Percentiles rank a stretch among this genome's conserved stretches.
Conservation (phyloP, 1,140 invertebrate genomes). For the Drosophila lacteicornis region DNA sequence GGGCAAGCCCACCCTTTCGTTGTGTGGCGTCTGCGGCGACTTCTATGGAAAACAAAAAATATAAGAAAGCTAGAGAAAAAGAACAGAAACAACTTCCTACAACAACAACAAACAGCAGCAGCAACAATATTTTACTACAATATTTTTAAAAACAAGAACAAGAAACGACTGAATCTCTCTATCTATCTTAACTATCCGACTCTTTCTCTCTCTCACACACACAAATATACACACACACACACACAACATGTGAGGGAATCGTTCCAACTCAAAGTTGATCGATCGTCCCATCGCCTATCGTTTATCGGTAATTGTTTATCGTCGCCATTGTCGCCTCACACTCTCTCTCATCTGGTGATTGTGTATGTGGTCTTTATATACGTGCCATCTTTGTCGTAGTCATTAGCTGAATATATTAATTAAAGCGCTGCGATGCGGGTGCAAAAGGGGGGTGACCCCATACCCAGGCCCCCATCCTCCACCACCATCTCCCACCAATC, state of each 20-base stretch:
- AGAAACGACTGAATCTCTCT: slow-evolving; percentile 74
- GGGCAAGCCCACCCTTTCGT: slow-evolving; percentile 44
- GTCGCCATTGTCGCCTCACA: slow-evolving; percentile 79
- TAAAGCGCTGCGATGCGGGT: slow-evolving; percentile 51
- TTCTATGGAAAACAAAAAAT: slow-evolving; percentile 32
- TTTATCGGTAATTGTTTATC: slow-evolving; percentile 53
- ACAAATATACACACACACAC: slow-evolving; percentile 16
- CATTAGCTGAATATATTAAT: slow-evolving; percentile 76
- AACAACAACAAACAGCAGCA: slow-evolving; percentile 40
- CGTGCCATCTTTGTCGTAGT: slow-evolving; percentile 84
- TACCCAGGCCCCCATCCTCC: not conserved
- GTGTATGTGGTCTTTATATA: slow-evolving; percentile 85
- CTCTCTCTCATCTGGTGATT: slow-evolving; percentile 84
- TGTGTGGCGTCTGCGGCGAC: slow-evolving; percentile 75
- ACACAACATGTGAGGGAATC: slow-evolving; percentile 26
- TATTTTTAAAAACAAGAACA: slow-evolving; percentile 62
- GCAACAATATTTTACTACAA: slow-evolving; percentile 61
- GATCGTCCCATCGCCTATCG: slow-evolving; percentile 31
- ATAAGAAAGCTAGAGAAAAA: slow-evolving; percentile 42
- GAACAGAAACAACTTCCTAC: slow-evolving; percentile 51
- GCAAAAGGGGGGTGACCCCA: slow-evolving; percentile 18
- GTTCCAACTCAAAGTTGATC: slow-evolving; percentile 68
- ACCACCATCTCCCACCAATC: slow-evolving; percentile 2
- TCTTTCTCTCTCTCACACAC: slow-evolving; percentile 49
- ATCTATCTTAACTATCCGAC: slow-evolving; percentile 52